Percentiles rank a stretch among this genome's conserved stretches.
phyloP scores from a whole-genome alignment of 2,888 invertebrate species.

The Sipunculus nudus region DNA sequence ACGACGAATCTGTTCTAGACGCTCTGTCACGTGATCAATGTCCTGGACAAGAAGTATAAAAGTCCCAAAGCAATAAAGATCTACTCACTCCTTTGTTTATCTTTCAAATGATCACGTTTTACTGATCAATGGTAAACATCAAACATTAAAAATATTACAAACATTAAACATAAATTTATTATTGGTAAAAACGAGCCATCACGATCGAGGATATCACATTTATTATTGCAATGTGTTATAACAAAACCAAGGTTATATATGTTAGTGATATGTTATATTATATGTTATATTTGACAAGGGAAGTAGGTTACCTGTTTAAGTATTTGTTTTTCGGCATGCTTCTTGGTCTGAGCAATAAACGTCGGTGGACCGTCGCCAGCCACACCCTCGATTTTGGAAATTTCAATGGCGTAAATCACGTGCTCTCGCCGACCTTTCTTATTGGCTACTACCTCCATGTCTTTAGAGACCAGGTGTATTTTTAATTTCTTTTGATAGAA shows the following conservation, averaged over 20 bases:
- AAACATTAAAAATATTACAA: no score
- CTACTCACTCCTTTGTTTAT: no score
- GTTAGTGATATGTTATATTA: no score
- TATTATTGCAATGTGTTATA: no score
- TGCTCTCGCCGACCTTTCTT: conserved; percentile 44
- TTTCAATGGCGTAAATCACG: conserved; percentile 44
- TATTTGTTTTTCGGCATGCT: conserved; percentile 52
- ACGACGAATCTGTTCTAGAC: conserved; percentile 46
- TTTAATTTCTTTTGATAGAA: conserved; percentile 44
- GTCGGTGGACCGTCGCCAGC: conserved; percentile 45
- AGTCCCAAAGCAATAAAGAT: no score
- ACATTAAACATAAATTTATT: no score
- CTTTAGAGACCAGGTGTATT: conserved; percentile 37
- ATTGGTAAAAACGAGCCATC: no score
- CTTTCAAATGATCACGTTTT: no score
- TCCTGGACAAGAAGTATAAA: conserved; percentile 37
- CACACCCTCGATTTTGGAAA: conserved; percentile 38
- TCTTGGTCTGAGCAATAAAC: conserved; percentile 53
- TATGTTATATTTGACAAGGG: no score
- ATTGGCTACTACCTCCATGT: conserved; percentile 12
- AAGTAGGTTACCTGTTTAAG: conserved; percentile 46
- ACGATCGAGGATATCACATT: no score
- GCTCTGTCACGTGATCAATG: conserved; percentile 46
- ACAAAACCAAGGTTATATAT: no score
- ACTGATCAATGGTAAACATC: no score